Conservation (phyloP, 2,113 vertebrate species). For the Chaenocephalus aceratus region DNA sequence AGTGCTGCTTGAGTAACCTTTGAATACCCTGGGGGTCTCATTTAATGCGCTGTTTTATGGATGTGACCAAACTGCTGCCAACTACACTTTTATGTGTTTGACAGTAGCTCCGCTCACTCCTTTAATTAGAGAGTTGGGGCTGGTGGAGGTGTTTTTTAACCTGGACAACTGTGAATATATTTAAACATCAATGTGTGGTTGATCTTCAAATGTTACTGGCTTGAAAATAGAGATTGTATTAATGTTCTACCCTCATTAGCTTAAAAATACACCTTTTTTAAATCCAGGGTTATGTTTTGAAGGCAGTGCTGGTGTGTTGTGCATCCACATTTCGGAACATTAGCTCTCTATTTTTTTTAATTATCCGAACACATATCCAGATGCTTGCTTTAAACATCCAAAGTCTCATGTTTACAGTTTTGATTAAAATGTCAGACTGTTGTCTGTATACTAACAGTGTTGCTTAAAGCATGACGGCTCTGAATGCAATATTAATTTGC, state of each 20-base stretch:
- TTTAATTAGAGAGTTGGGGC: neutral
- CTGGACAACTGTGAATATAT: neutral
- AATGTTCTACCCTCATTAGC: neutral
- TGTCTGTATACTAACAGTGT: neutral
- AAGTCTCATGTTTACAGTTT: neutral
- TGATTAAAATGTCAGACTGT: neutral
- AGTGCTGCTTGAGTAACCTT: neutral
- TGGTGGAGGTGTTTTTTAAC: neutral
- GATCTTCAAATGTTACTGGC: neutral
- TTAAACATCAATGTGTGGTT: neutral
- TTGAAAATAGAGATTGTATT: neutral
- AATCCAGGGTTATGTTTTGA: neutral
- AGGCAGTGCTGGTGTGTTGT: neutral
- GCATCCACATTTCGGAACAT: neutral
- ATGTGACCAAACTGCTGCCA: conserved; percentile 18
- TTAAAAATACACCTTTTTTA: neutral
- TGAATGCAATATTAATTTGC: conserved; percentile 3
- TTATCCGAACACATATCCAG: neutral
- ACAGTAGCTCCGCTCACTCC: neutral
- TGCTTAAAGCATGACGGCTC: neutral
- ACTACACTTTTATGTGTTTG: conserved; percentile 5
- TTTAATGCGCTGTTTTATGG: neutral
- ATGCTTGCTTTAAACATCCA: neutral
- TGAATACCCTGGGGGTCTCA: conserved; percentile 1
- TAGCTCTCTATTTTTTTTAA: neutral